Conservation (phyloP, 2,113 vertebrate species). For the Prietella phreatophila region DNA sequence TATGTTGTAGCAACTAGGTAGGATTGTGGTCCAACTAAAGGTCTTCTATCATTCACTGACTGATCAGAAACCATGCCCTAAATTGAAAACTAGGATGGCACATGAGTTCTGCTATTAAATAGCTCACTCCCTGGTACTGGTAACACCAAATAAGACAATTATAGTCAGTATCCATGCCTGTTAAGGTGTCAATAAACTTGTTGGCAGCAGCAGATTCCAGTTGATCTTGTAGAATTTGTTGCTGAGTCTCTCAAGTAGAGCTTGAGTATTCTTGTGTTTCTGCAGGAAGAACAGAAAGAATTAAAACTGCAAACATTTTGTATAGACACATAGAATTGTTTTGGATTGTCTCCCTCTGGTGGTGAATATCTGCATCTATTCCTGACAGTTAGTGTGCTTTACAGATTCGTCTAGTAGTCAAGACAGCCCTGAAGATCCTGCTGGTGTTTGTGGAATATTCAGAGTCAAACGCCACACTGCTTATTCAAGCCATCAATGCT, state of each 20-base stretch:
- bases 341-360: not conserved
- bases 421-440: constrained; percentile 90
- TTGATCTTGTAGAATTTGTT: not conserved
- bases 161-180: not conserved
- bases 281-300: too few relatives aligned
- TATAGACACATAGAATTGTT: not conserved
- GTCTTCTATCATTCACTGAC: not conserved
- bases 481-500: constrained; percentile 79
- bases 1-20: not conserved
- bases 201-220: not conserved
- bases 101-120: not conserved
- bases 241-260: too few relatives aligned
- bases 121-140: not conserved
- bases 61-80: not conserved
- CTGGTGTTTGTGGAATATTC: constrained; percentile 95
- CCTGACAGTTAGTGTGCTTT: not conserved
- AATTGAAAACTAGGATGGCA: not conserved
- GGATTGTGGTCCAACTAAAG: not conserved
- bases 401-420: constrained; percentile 92
- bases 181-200: not conserved
- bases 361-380: not conserved
- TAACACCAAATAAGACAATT: not conserved
- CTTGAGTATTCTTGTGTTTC: too few relatives aligned
- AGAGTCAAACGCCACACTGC: constrained; percentile 80
- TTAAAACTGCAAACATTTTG: too few relatives aligned